Conservation (phyloP, 1,140 invertebrate species). For the Rhyacophila brunnea region DNA sequence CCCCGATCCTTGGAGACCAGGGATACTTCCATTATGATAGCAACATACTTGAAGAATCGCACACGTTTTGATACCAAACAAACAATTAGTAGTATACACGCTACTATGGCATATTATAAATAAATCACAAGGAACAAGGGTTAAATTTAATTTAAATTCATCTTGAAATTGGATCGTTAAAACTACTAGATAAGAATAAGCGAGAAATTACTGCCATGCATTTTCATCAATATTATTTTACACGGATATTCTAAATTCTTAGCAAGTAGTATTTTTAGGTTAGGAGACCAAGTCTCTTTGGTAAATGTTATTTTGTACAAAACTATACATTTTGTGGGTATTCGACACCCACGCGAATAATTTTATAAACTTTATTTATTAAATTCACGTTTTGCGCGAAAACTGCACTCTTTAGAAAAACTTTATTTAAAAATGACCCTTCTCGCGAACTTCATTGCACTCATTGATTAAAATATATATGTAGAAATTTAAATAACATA, state of each 20-base stretch:
- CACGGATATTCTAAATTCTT: slow-evolving; percentile 31
- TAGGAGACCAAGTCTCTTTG: slow-evolving; percentile 59
- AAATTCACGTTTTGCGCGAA: too few species aligned
- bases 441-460: slow-evolving; percentile 48
- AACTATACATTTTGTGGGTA: slow-evolving; percentile 49
- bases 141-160: slow-evolving; percentile 23
- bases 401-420: too few species aligned
- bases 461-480: slow-evolving; percentile 47
- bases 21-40: too few species aligned
- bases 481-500: slow-evolving; percentile 51
- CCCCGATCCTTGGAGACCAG: too few species aligned
- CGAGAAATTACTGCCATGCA: slow-evolving; percentile 22
- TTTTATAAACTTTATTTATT: too few species aligned
- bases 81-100: too few species aligned
- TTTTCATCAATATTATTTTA: slow-evolving; percentile 27
- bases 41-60: too few species aligned
- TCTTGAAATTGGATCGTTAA: slow-evolving; percentile 13
- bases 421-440: too few species aligned
- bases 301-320: slow-evolving; percentile 58
- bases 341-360: slow-evolving; percentile 1
- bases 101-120: slow-evolving; percentile 17
- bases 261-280: slow-evolving; percentile 40
- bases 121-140: slow-evolving; percentile 31
- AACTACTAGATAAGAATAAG: slow-evolving; percentile 25
- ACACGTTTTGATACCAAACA: too few species aligned